phyloP scores from a whole-genome alignment of 2,797 vertebrate genomes.

The Spinibarbus caldwelli region DNA sequence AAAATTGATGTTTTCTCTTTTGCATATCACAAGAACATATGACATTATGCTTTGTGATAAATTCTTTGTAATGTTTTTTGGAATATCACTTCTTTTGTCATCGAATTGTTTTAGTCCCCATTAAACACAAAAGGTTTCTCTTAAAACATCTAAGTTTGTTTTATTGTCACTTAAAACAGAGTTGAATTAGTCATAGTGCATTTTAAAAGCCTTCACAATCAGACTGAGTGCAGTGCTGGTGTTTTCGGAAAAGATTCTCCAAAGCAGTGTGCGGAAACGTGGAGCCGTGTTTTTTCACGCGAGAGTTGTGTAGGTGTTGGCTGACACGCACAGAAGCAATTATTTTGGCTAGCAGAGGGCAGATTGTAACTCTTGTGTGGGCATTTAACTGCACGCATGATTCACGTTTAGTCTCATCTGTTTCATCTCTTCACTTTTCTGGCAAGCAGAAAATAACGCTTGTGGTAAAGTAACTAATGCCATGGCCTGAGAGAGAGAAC shows the following conservation, averaged over 20 bases:
- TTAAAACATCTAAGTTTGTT: neutral
- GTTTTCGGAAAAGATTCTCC: slow-evolving; percentile 58
- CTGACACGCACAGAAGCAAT: slow-evolving; percentile 64
- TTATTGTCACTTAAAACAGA: slow-evolving; percentile 13
- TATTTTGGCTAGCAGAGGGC: slow-evolving; percentile 62
- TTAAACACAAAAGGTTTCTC: neutral
- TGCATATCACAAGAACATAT: neutral
- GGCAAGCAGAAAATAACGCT: slow-evolving; percentile 67
- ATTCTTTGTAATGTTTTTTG: neutral
- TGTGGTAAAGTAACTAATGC: slow-evolving; percentile 69
- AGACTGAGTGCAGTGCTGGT: slow-evolving; percentile 26
- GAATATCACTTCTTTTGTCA: neutral
- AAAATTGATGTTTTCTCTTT: neutral
- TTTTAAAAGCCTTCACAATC: slow-evolving; percentile 31
- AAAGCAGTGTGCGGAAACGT: slow-evolving; percentile 61
- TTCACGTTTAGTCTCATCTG: slow-evolving; percentile 73
- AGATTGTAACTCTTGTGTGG: slow-evolving; percentile 59
- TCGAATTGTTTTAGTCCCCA: neutral
- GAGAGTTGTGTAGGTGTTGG: slow-evolving; percentile 72
- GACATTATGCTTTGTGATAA: neutral
- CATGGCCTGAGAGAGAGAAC: slow-evolving; percentile 66
- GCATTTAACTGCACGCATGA: slow-evolving; percentile 63
- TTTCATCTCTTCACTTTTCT: slow-evolving; percentile 67
- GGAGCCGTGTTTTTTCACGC: slow-evolving; percentile 54
- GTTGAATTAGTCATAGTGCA: neutral